Percentiles rank a stretch among this genome's conserved stretches.
These are phyloP conservation scores for Glaucopsyche alexis DNA, from an alignment of 2,888 invertebrate genomes.

Conservation along the genomic window DNA sequence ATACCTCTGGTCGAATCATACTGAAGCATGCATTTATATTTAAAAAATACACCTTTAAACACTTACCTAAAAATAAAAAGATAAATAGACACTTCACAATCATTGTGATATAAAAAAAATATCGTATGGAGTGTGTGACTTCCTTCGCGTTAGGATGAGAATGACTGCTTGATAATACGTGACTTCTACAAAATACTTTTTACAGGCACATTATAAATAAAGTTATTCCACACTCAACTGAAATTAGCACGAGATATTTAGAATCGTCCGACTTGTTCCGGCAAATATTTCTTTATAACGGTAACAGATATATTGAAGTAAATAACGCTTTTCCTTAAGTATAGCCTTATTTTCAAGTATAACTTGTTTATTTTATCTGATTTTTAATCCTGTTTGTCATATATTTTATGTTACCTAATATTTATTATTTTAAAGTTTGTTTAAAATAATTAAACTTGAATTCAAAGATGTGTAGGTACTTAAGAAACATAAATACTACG, in stretches of 20 bases:
- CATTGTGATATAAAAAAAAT: not conserved
- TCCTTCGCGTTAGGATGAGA: slow-evolving; percentile 6
- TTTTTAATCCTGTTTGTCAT: not conserved
- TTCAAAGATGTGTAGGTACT: no score
- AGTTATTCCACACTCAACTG: not conserved
- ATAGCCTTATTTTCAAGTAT: not conserved
- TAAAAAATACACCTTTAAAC: not conserved
- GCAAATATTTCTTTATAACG: not conserved
- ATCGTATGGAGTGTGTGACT: not conserved
- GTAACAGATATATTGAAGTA: not conserved
- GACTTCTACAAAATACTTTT: slow-evolving; percentile 19
- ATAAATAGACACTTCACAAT: not conserved
- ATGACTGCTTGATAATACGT: not conserved
- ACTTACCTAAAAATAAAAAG: not conserved
- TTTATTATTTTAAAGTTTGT: no score
- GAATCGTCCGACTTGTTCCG: not conserved
- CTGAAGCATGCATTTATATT: not conserved
- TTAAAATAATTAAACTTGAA: no score
- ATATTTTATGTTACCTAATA: not conserved
- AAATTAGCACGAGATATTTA: not conserved
- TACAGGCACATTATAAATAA: not conserved
- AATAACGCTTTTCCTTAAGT: not conserved
- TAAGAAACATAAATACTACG: no score
- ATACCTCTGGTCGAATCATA: no score
- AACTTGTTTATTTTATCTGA: not conserved